These are phyloP conservation scores for Garra rufa DNA, from an alignment of 2,113 vertebrate genomes.

Conservation along the genomic window DNA sequence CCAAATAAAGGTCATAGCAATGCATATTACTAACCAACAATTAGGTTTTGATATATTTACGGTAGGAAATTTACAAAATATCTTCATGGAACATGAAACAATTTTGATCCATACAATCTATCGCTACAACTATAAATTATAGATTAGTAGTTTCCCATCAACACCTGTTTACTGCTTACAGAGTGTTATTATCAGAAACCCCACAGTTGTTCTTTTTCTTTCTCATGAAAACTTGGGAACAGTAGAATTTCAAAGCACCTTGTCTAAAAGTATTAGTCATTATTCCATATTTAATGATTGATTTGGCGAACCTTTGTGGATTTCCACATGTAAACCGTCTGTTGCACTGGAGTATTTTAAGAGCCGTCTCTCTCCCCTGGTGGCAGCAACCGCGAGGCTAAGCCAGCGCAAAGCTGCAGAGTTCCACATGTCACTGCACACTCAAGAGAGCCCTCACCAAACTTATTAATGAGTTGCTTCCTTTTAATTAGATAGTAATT, in stretches of 20 bases:
- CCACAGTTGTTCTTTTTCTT: not conserved
- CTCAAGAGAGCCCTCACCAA: slow-evolving; percentile 71
- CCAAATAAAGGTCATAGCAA: too few species aligned
- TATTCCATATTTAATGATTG: slow-evolving; percentile 46
- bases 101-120: too few species aligned
- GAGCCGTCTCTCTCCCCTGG: slow-evolving; percentile 22
- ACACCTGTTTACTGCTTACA: not conserved
- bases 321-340: slow-evolving; percentile 37
- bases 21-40: too few species aligned
- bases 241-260: not conserved
- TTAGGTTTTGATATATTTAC: too few species aligned
- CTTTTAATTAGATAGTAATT: slow-evolving; percentile 83
- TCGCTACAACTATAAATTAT: not conserved
- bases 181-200: not conserved
- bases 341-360: slow-evolving; percentile 12
- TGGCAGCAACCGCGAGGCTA: slow-evolving; percentile 14
- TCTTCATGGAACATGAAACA: too few species aligned
- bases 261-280: slow-evolving; percentile 15
- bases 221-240: not conserved
- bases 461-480: slow-evolving; percentile 82
- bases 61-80: too few species aligned
- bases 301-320: slow-evolving; percentile 28
- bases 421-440: slow-evolving; percentile 60
- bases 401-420: slow-evolving; percentile 21
- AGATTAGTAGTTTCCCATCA: not conserved